Evolutionary conservation across 2,113 vertebrate genomes (phyloP).

Genomic region (Corapipo altera): DNA sequence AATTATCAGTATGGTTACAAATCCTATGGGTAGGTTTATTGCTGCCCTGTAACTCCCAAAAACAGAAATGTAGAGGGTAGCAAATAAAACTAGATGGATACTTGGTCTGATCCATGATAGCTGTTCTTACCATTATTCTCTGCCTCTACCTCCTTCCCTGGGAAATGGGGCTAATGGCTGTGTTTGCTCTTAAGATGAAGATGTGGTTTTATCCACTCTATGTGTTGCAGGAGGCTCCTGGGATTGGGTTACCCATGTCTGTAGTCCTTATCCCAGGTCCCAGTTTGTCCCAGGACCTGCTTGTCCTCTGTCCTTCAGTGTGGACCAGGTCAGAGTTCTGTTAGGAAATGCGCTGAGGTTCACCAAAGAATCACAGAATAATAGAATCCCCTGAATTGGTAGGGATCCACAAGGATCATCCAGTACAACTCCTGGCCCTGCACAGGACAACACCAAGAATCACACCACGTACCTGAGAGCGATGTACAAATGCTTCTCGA

Average conservation of each 20-base stretch:
- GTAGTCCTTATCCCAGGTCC: background rate
- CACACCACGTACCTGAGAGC: background rate
- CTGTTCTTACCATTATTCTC: background rate
- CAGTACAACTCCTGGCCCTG: background rate
- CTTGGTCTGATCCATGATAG: background rate
- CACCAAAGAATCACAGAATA: background rate
- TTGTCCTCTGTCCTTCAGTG: background rate
- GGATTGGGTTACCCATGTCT: background rate
- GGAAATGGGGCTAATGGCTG: background rate
- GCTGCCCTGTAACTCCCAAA: background rate
- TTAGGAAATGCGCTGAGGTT: background rate
- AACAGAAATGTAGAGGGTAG: rapidly evolving
- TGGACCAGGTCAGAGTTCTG: background rate
- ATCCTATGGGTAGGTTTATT: background rate
- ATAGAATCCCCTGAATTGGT: background rate
- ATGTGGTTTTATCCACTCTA: background rate
- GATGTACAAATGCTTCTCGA: background rate
- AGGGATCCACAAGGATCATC: background rate
- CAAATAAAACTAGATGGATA: background rate
- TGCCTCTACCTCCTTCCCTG: background rate
- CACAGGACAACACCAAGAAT: no score
- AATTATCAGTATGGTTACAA: background rate
- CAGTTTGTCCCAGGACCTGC: background rate
- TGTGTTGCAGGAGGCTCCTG: rapidly evolving
- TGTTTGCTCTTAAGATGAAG: background rate